Evolutionary conservation across 2,113 vertebrate genomes (phyloP), one percentile per base, ranked within the genome.

Genomic region (Protomyctophum bolini): DNA sequence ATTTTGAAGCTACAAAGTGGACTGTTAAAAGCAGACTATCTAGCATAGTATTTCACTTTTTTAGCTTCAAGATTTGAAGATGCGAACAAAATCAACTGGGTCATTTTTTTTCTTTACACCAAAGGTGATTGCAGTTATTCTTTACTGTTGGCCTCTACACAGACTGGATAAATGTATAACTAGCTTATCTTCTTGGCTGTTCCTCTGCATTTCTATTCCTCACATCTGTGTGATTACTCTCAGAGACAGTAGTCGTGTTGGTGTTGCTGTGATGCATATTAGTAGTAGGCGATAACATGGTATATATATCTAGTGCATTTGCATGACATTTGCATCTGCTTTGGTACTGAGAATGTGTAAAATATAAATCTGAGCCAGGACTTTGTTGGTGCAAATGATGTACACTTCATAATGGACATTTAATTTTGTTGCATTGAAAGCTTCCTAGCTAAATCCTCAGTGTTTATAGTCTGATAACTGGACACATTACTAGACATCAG

Each of bases 181-280:
- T 4, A 41, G 33, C 33, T 41, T 10, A 50, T 63, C 64, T 60
- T 68, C 29, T 28, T 73, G 48, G 33, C 14, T 59, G 68, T 2
- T 61, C 77, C 63, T 80, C 73, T 50, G 2, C 12, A 14, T 70
- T 45, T 59, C 68, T 74, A 66, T 41, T 33, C 1, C 33, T 10
- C 11, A 72, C 80, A 76, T 77, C 70, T 73, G 64, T 66, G 64
- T 68, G 58, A 28, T 59, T 47, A 45, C 47, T 58, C 45, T 52
- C 57, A 71, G 33, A 74, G 10, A 29, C 60, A 56, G 33, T 10
- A 61, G 65, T 79, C 71, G 64, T 86, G 68, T 21, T 21, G 21
- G 21, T 75, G 65, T 80, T 73, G 59, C 50, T 9, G 41, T 75
- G 78, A 87, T 78, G 64, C 63, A 83, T 86, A 69, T 65, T 4